Evolutionary conservation across 2,113 vertebrate species (phyloP), one percentile per base, ranked within the genome.

Genomic region (Patagioenas fasciata): DNA sequence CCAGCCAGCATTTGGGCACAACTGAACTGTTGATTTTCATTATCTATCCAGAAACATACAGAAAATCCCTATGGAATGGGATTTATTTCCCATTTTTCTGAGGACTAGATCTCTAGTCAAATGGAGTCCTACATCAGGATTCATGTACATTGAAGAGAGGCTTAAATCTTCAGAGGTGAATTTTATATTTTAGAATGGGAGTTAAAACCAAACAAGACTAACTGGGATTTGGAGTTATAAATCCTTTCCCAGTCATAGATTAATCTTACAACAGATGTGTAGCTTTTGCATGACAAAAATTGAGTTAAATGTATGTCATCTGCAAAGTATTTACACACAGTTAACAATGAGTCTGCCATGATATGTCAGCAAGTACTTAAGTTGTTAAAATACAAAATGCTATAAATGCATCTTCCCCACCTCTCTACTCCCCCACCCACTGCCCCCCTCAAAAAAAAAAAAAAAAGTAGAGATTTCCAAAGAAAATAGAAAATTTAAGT

Each of bases 361-460:
- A 47, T 24, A 53, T 38, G 36, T 24, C 25, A 29, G 40, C 19
- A 81, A 48, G 17, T 44, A 54, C 15, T n/a, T 38, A 53, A 60
- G 6, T 13, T n/a, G 12, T n/a, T 60, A 36, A 72, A 58, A 34
- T 36, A 38, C 2, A 84, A 44, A 80, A 25, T 29, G 24, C 21
- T 31, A 19, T 50, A 75, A 79, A 31, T 8, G 13, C 5, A 54
- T 2, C 3, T 67, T 23, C 4, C 19, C 4, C 10, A 21, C 17
- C 13, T 17, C 3, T 6, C 17, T 6, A 6, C 5, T 18, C 44
- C 44, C 44, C 44, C 42, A 15, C 6, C 42, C 44, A 23, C 5
- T n/a, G n/a, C 17, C 6, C 7, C 5, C 5, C 3, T n/a, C n/a
- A n/a, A n/a, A n/a, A n/a, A 8, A n/a, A n/a, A 12, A 56, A 57